Evolutionary conservation across 2,797 vertebrate species (phyloP), one percentile per base, ranked within the genome.

Genomic region (Notamacropus eugenii): DNA sequence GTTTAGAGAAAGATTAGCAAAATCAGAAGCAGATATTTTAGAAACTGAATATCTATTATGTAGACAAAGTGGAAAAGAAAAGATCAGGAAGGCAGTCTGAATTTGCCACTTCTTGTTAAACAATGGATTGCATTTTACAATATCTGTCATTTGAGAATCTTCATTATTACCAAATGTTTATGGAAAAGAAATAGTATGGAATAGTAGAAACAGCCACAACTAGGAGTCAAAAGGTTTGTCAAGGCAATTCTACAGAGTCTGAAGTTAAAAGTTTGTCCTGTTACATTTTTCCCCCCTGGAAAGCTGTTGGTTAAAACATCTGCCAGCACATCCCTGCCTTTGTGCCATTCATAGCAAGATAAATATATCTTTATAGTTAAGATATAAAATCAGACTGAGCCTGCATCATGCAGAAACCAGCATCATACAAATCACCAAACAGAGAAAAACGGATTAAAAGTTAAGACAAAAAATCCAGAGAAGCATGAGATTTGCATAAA

Each of bases 61-160:
- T 0, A 55, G 24, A 57, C n/a, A 28, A 92, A 97, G 87, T 46
- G 96, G 87, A 29, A 93, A 94, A 27, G 24, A 90, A 93, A 2
- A 95, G 28, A 92, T 10, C 54, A 40, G 94, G 19, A 24, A 92
- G 55, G 52, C 54, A 55, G 6, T 90, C 55, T 82, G 1, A 91
- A 90, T 55, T 94, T 91, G 94, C 90, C 91, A 93, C 13, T 46
- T 90, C 12, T 54, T 95, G 14, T 59, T 96, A 55, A 94, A 92
- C 54, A 94, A 95, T 11, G 22, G 22, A 92, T 50, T 91, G 94
- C 6, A 40, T 14, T 96, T 40, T 40, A 92, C 40, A 92, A 96
- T 95, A 95, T 2, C 87, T 92, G 93, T 95, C 54, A 57, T 19
- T 59, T 90, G 94, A 95, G 93, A 28, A 92, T 58, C 40, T 6